Evolutionary conservation across 2,888 invertebrate genomes (phyloP).

Genomic region (Aleiodes leptofemur): DNA sequence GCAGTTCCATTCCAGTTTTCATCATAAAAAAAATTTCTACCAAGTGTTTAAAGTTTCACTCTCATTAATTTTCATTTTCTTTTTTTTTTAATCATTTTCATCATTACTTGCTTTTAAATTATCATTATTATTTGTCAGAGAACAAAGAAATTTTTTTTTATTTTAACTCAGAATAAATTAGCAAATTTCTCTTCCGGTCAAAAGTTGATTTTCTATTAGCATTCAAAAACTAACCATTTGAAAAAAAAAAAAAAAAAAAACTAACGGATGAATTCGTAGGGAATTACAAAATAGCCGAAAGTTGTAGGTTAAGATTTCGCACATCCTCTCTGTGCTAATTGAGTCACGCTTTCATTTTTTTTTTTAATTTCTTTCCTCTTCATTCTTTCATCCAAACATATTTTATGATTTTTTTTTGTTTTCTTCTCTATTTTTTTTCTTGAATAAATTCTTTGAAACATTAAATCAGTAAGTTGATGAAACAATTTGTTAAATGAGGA

Average conservation of each 20-base stretch:
- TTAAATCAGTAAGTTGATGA: no score
- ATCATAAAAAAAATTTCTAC: conserved; percentile 16
- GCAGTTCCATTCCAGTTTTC: conserved; percentile 27
- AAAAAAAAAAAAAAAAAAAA: neutral
- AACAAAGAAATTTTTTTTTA: neutral
- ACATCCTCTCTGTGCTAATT: conserved; percentile 26
- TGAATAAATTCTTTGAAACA: neutral
- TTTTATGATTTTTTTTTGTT: neutral
- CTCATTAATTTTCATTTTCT: neutral
- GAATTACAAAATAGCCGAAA: conserved; percentile 30
- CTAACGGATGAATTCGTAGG: neutral
- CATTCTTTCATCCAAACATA: neutral
- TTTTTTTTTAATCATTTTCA: conserved; percentile 13
- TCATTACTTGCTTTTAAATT: neutral
- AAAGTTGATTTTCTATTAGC: conserved; percentile 22
- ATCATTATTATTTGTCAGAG: neutral
- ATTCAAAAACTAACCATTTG: conserved; percentile 22
- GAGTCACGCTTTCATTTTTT: conserved; percentile 32
- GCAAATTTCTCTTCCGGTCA: conserved; percentile 41
- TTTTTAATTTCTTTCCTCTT: no score
- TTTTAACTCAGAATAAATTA: conserved; percentile 29
- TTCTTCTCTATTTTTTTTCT: no score
- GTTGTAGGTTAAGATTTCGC: conserved; percentile 17
- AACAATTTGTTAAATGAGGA: neutral
- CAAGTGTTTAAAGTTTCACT: conserved; percentile 17